Evolutionary conservation across 2,113 vertebrate genomes (phyloP), one percentile per base, ranked within the genome.

Genomic region (Phoenicopterus ruber): DNA sequence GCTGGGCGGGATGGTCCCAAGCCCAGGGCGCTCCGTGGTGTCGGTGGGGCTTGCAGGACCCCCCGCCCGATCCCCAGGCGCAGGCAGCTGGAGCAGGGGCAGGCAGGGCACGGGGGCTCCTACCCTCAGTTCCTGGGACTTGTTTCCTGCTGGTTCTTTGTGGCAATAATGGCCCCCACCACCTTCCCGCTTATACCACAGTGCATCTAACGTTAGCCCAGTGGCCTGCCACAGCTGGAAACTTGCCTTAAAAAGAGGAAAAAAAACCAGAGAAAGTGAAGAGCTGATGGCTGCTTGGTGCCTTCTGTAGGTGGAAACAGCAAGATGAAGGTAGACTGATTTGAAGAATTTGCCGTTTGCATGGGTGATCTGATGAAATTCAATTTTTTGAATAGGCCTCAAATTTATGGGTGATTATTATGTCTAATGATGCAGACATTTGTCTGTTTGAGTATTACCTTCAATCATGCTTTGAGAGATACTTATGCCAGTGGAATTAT

Each of bases 341-440:
- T 93, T 63, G 36, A 88, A 94, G 88, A 95, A 77, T 62, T 92
- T 82, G 18, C 36, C 79, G 49, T 86, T 95, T 94, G 31, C 11
- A 49, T 72, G 59, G 69, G 57, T 79, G 67, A 70, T 59, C 36
- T 59, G 76, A 85, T 76, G 52, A 93, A 88, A 86, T 74, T 46
- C 24, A 52, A 5, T 61, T 86, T 93, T 90, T 74, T 90, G 28
- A 87, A 79, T 95, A 70, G 1, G 3, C 5, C 50, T 7, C 66
- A 71, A 58, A 83, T 86, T 67, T 70, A 57, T 82, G 25, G 32
- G 32, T 87, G 78, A 71, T 93, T 91, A 52, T 86, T 82, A 40
- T 47, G 54, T 89, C 44, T 55, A 71, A 65, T 62, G 67, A 80
- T 92, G 65, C 21, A 93, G 79, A 67, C 47, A 57, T 92, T 90